Percentiles rank a stretch among this genome's conserved stretches.
These are phyloP conservation scores for Cathartes aura DNA, from an alignment of 2,113 vertebrate genomes.

Conservation along the genomic window DNA sequence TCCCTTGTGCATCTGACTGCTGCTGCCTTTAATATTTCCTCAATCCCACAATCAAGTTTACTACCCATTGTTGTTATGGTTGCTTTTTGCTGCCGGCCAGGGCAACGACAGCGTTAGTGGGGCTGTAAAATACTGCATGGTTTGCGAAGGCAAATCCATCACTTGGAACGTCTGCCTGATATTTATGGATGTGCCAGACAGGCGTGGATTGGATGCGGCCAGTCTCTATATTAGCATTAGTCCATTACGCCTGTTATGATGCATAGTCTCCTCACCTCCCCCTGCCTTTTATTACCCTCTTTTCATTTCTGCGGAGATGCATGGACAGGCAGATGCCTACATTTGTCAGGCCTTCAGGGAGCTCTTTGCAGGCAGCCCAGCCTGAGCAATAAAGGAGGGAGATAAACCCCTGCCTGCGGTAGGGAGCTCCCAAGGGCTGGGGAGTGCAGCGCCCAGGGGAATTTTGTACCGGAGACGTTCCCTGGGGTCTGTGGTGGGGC, in stretches of 20 bases:
- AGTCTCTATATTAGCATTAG: slow-evolving; percentile 43
- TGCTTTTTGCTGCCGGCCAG: neutral
- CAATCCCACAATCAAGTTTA: neutral
- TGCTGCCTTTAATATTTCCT: neutral
- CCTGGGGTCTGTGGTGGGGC: neutral
- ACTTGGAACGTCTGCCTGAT: neutral
- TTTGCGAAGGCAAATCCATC: slow-evolving; percentile 23
- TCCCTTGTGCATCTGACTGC: accelerated
- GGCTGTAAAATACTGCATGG: neutral
- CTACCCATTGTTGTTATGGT: neutral
- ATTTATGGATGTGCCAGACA: slow-evolving; percentile 41
- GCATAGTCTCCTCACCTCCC: neutral
- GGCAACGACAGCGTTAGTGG: neutral
- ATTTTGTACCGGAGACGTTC: neutral
- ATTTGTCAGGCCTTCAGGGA: slow-evolving; percentile 31
- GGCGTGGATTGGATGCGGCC: slow-evolving; percentile 36
- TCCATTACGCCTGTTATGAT: slow-evolving; percentile 29
- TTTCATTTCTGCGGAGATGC: slow-evolving; percentile 50
- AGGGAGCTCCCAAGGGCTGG: neutral
- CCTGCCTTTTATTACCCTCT: slow-evolving; percentile 27
- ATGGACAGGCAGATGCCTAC: slow-evolving; percentile 40
- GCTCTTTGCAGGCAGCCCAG: slow-evolving; percentile 38
- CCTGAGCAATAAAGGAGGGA: neutral
- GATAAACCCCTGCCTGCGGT: neutral
- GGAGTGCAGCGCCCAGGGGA: neutral